Conservation (phyloP, 2,888 invertebrate genomes). For the Zaprionus lineosus region DNA sequence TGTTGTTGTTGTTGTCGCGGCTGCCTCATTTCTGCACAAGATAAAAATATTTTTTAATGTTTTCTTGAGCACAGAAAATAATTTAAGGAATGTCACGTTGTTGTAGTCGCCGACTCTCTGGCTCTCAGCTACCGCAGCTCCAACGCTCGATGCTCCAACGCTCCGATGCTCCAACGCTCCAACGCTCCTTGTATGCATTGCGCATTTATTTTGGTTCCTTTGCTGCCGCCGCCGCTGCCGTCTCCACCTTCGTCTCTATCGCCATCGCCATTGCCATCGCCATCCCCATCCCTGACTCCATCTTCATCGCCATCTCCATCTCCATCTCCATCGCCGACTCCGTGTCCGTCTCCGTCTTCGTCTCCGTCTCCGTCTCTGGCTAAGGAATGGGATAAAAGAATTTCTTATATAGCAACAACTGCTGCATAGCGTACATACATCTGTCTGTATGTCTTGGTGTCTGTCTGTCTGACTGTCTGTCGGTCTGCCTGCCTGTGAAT, state of each 20-base stretch:
- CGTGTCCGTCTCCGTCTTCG: constrained; percentile 6
- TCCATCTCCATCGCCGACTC: constrained; percentile 7
- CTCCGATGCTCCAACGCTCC: constrained; percentile 12
- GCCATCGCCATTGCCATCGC: constrained; percentile 2
- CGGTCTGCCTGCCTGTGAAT: not conserved
- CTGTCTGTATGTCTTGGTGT: constrained; percentile 24
- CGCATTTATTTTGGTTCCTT: constrained; percentile 66
- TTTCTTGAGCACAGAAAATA: constrained; percentile 77
- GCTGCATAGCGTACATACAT: constrained; percentile 64
- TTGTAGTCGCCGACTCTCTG: constrained; percentile 50
- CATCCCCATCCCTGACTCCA: too few relatives aligned
- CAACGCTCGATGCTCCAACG: not conserved
- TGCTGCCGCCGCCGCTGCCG: constrained; percentile 19
- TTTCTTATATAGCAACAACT: constrained; percentile 77
- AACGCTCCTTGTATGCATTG: constrained; percentile 72
- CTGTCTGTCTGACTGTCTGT: not conserved
- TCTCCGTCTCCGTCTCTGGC: constrained; percentile 10
- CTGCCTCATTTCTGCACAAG: constrained; percentile 58
- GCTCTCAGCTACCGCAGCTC: constrained; percentile 18
- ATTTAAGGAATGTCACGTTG: constrained; percentile 78
- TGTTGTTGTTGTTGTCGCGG: too few relatives aligned
- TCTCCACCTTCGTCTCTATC: constrained; percentile 2
- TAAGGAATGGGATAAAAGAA: constrained; percentile 67
- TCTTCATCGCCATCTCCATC: constrained; percentile 5
- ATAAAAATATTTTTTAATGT: constrained; percentile 76